These are phyloP conservation scores for Martes flavigula DNA, from an alignment of 2,797 vertebrate genomes.

Conservation along the genomic window DNA sequence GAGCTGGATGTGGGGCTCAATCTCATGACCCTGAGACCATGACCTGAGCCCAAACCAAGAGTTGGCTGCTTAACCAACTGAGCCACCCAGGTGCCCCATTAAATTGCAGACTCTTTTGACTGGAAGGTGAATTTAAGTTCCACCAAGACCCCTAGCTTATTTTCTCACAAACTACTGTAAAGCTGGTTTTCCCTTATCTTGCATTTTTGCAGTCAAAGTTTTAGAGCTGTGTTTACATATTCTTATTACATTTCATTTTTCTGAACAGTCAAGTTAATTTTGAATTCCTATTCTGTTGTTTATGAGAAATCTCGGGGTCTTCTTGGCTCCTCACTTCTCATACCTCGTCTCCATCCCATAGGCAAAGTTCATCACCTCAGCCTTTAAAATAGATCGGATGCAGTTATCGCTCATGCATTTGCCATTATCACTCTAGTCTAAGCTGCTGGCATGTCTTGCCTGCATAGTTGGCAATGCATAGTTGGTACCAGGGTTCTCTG, in stretches of 20 bases:
- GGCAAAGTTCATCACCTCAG: neutral
- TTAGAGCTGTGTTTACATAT: neutral
- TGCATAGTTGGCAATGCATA: neutral
- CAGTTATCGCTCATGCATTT: neutral
- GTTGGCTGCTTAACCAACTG: neutral
- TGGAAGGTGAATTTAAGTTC: neutral
- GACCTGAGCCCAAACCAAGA: neutral
- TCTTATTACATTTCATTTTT: conserved; percentile 9
- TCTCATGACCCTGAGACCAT: neutral
- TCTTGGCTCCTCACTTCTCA: neutral
- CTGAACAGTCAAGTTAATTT: neutral
- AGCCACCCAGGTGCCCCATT: neutral
- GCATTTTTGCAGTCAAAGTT: neutral
- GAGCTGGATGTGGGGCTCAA: neutral
- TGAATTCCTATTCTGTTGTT: neutral
- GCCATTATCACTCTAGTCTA: neutral
- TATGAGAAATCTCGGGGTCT: neutral
- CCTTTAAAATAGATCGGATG: neutral
- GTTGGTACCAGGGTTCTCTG: neutral
- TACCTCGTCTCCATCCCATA: neutral
- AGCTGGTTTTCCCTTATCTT: neutral
- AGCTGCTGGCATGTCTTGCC: neutral
- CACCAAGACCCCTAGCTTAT: neutral
- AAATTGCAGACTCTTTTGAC: neutral
- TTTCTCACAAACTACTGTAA: neutral